Conservation (phyloP, 2,888 invertebrate species). For the Monoplex corrugatus region DNA sequence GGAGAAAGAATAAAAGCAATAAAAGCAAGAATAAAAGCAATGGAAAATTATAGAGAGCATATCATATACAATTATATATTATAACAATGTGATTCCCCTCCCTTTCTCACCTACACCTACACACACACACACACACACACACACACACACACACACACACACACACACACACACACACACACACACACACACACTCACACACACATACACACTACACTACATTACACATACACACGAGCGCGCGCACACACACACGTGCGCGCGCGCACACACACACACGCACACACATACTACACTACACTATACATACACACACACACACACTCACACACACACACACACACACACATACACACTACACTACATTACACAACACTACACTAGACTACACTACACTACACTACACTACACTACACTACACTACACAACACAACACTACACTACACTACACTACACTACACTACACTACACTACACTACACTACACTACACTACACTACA, state of each 20-base stretch:
- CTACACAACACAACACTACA: not conserved
- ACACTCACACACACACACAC: not conserved
- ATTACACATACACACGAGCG: not conserved
- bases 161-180: constrained; percentile 18
- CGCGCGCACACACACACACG: not conserved
- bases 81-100: too few relatives aligned
- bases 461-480: not conserved
- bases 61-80: too few relatives aligned
- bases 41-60: too few relatives aligned
- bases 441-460: not conserved
- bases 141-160: constrained; percentile 8
- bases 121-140: constrained; percentile 12
- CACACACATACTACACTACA: not conserved
- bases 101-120: not conserved
- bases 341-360: not conserved
- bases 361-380: too few relatives aligned
- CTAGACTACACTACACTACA: not conserved
- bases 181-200: not conserved
- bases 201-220: constrained; percentile 6
- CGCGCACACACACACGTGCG: not conserved
- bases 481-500: not conserved
- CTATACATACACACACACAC: too few relatives aligned
- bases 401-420: not conserved
- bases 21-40: too few relatives aligned
- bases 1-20: too few relatives aligned